These are phyloP conservation scores for Hyla sarda DNA, from an alignment of 2,113 vertebrate species.

Conservation along the genomic window DNA sequence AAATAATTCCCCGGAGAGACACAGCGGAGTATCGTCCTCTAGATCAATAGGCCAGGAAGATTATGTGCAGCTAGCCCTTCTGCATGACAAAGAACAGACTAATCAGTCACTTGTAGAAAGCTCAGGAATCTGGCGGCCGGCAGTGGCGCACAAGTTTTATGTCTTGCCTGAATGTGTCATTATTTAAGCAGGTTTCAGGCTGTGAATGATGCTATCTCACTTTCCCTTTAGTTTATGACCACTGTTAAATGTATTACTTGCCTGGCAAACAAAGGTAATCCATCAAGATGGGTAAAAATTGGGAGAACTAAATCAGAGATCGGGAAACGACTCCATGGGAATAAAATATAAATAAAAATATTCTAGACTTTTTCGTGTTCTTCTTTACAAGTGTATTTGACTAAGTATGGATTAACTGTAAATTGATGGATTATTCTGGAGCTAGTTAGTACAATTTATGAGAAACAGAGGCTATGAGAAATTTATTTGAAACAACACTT, in stretches of 20 bases:
- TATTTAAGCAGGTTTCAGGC: conserved; percentile 34
- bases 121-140: neutral
- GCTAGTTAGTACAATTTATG: neutral
- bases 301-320: neutral
- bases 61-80: conserved; percentile 48
- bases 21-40: conserved; percentile 6
- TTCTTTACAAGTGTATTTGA: neutral
- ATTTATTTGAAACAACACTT: too few relatives aligned
- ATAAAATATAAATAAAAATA: neutral
- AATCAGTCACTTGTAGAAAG: conserved; percentile 42
- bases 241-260: conserved; percentile 14
- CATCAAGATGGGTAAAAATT: neutral
- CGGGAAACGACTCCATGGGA: neutral
- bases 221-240: conserved; percentile 29
- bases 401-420: neutral
- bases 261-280: conserved; percentile 17
- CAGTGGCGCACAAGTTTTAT: conserved; percentile 27
- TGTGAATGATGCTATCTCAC: conserved; percentile 29
- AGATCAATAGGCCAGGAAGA: conserved; percentile 51
- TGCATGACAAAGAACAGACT: conserved; percentile 49
- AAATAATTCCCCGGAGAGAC: conserved; percentile 47
- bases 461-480: neutral
- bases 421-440: neutral
- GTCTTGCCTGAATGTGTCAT: conserved; percentile 40
- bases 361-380: neutral